A percentile compares a stretch with the other conserved stretches of the same genome.
These are phyloP conservation scores for Mermis nigrescens DNA, from an alignment of 2,888 invertebrate species.

Conservation along the genomic window DNA sequence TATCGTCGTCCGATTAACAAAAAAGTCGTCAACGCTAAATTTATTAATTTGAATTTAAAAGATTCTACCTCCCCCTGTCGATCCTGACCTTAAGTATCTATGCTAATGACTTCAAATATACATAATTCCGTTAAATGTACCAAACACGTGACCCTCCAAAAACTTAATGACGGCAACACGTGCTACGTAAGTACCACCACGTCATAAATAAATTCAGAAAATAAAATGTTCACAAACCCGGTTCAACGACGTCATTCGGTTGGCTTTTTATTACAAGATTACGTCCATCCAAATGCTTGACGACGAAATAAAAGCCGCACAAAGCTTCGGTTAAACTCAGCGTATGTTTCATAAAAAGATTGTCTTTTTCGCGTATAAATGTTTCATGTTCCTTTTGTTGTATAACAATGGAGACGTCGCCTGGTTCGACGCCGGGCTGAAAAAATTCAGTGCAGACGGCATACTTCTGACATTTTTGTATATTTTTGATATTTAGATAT, in stretches of 20 bases:
- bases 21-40: too few species aligned
- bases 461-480: too few species aligned
- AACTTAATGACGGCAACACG: too few species aligned
- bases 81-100: too few species aligned
- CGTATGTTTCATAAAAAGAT: conserved; percentile 44
- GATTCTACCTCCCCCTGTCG: too few species aligned
- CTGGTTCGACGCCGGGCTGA: conserved; percentile 60
- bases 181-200: neutral
- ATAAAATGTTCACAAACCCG: conserved; percentile 41
- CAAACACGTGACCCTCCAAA: too few species aligned
- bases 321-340: conserved; percentile 67
- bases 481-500: too few species aligned
- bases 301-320: conserved; percentile 62
- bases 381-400: conserved; percentile 57
- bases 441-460: too few species aligned
- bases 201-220: neutral
- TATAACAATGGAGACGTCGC: conserved; percentile 69
- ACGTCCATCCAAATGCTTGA: conserved; percentile 74
- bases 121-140: too few species aligned
- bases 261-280: conserved; percentile 55
- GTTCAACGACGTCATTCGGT: conserved; percentile 62
- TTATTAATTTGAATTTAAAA: too few species aligned
- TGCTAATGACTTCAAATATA: too few species aligned
- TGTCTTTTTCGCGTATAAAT: conserved; percentile 57
- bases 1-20: too few species aligned